Evolutionary conservation across 2,888 invertebrate species (phyloP).

Genomic region (Frankliniella intonsa): DNA sequence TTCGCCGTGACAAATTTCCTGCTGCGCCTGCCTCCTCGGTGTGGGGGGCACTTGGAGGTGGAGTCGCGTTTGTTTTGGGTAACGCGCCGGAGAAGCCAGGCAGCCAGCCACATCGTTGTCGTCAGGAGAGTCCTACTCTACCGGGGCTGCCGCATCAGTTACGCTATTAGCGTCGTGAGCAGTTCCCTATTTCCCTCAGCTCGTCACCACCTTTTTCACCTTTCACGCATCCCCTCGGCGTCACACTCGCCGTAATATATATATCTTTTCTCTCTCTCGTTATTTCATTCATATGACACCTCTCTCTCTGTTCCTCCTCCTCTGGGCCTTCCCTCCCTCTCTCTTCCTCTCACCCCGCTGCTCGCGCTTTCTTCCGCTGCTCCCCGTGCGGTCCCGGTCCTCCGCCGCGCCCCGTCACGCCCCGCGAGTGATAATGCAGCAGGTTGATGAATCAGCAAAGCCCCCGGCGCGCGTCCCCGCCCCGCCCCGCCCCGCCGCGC

Average conservation of each 20-base stretch:
- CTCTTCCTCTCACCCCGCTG: conserved; percentile 15
- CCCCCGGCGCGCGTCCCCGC: conserved; percentile 34
- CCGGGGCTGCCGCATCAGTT: too few species aligned
- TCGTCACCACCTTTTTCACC: neutral
- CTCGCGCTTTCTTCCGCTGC: conserved; percentile 19
- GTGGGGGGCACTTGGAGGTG: too few species aligned
- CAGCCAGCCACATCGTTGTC: too few species aligned
- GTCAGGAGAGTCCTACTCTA: too few species aligned
- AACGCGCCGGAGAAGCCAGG: too few species aligned
- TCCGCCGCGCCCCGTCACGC: conserved; percentile 39
- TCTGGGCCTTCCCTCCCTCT: neutral
- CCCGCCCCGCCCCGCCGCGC: conserved; percentile 32
- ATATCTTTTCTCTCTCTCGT: neutral
- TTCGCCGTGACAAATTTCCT: neutral
- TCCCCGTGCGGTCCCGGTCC: conserved; percentile 26
- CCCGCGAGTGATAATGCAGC: conserved; percentile 57
- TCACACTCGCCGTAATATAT: too few species aligned
- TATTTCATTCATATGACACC: neutral
- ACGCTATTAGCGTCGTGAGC: too few species aligned
- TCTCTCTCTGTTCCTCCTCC: neutral
- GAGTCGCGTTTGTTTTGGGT: too few species aligned
- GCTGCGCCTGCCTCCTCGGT: neutral
- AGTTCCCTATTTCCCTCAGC: too few species aligned
- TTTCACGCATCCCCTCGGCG: neutral
- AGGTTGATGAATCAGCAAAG: conserved; percentile 37